phyloP scores from a whole-genome alignment of 1,140 invertebrate genomes.

The Portunus trituberculatus region DNA sequence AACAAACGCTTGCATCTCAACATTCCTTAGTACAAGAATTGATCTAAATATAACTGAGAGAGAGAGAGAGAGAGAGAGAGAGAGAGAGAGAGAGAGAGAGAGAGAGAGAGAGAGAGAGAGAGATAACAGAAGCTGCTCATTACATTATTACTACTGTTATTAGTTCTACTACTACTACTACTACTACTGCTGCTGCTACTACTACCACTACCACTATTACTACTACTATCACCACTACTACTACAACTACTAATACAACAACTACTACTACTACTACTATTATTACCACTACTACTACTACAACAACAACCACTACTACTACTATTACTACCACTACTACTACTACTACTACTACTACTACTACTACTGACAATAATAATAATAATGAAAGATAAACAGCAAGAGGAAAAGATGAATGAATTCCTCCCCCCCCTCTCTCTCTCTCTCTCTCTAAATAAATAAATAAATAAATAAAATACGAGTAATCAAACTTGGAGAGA shows the following conservation, averaged over 20 bases:
- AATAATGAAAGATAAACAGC: neutral
- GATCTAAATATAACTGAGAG: neutral
- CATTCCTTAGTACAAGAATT: neutral
- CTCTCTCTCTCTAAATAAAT: neutral
- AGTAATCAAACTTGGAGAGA: no score
- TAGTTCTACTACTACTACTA: conserved; percentile 21
- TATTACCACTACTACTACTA: conserved; percentile 14
- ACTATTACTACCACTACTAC: conserved; percentile 14
- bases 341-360: conserved; percentile 23
- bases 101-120: neutral
- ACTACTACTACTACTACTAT: conserved; percentile 14
- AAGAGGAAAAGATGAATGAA: neutral
- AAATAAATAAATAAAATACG: neutral
- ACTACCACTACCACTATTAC: conserved; percentile 21
- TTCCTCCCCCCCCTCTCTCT: no score
- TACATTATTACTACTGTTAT: neutral
- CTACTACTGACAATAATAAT: neutral
- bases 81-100: neutral
- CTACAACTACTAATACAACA: conserved; percentile 22
- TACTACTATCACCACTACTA: conserved; percentile 14
- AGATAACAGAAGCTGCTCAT: neutral
- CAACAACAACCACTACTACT: conserved; percentile 21
- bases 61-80: conserved; percentile 31
- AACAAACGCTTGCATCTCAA: neutral
- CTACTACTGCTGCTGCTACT: conserved; percentile 21